Evolutionary conservation across 1,140 invertebrate species (phyloP), one percentile per base, ranked within the genome.

Genomic region (Cydia fagiglandana): DNA sequence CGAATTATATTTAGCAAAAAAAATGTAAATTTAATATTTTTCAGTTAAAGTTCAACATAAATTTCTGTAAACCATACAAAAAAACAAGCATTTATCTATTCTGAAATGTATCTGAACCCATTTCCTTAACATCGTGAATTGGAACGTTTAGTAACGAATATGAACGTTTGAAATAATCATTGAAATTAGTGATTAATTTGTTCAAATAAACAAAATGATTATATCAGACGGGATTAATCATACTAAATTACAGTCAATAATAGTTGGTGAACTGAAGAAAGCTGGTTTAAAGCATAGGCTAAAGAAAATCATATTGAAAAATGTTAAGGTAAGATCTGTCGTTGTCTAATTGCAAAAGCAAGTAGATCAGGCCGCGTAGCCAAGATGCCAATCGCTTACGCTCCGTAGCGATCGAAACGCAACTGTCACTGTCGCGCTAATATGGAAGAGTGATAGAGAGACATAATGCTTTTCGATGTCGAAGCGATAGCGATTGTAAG

Each of bases 141-240:
- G 81, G 73, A 84, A 84, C 78, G 79, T 75, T 12, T 73, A 41
- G 70, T 77, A 83, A 85, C 82, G 80, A 77, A 77, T 73, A 66
- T 79, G 78, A 68, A 38, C 12, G 56, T 81, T 82, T 82, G 73
- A 84, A 81, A 81, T 74, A 7, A 74, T 30, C 30, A 73, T 64
- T 76, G 41, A 68, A 76, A 76, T 76, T 34, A 79, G 74, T 75
- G 30, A 78, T 38, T 73, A 74, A 64, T 47, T 76, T 64, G 61
- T 68, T 70, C 74, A 82, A 80, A 82, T 79, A 81, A 81, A 75
- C 75, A 94, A 93, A 88, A 96, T 96, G 95, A 93, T 95, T 84
- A 94, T 95, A 86, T 95, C 94, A 84, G 94, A 95, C 89, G 93
- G 95, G 76, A 86, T 94, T 73, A 94, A 95, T 83, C 95, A 95